A percentile compares a stretch with the other conserved stretches of the same genome.
These are phyloP conservation scores for Cariama cristata DNA, from an alignment of 2,113 vertebrate genomes.

Conservation along the genomic window DNA sequence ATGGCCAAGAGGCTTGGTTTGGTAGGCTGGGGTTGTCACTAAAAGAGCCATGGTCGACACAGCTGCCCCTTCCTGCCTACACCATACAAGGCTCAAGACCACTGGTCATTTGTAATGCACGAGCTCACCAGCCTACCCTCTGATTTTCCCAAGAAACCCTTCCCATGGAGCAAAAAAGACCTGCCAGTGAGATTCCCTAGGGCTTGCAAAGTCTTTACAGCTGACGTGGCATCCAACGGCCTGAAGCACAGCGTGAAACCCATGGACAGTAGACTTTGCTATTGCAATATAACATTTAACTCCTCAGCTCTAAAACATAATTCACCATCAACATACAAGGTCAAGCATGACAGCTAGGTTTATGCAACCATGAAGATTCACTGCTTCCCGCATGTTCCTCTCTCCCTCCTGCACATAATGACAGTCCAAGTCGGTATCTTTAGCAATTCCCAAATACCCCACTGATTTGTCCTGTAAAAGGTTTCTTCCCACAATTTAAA, in stretches of 20 bases:
- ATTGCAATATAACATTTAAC: not conserved
- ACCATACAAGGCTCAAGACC: not conserved
- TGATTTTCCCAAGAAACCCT: not conserved
- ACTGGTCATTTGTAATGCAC: not conserved
- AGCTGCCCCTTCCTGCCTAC: not conserved
- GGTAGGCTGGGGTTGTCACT: not conserved
- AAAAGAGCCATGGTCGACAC: accelerated
- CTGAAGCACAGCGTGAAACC: accelerated
- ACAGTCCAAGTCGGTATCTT: accelerated
- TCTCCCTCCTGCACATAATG: not conserved
- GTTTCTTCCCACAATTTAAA: not conserved
- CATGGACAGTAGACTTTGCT: not conserved
- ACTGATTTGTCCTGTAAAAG: not conserved
- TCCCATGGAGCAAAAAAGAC: not conserved
- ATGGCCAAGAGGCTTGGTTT: not conserved
- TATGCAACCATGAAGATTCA: not conserved
- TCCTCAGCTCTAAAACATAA: not conserved
- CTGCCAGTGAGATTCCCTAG: too few species aligned
- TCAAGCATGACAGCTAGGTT: not conserved
- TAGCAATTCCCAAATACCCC: not conserved
- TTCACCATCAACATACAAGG: not conserved
- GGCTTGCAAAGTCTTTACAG: not conserved
- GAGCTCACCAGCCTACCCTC: not conserved
- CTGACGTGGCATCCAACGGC: accelerated
- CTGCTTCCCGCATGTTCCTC: not conserved